Evolutionary conservation across 1,140 invertebrate species (phyloP), one percentile per base, ranked within the genome.

Genomic region (Leptinotarsa defecta): DNA sequence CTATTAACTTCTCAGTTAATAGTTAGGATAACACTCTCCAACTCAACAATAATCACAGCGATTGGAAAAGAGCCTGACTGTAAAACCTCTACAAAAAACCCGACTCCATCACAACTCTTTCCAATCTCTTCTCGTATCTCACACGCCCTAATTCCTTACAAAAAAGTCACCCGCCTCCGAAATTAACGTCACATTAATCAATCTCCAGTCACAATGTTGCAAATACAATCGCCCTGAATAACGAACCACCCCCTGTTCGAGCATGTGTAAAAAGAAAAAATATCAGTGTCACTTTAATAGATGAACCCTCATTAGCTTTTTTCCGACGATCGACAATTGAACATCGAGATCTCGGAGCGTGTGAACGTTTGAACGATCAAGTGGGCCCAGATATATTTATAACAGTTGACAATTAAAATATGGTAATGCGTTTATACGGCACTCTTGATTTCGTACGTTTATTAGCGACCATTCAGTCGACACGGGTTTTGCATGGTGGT

Each of bases 131-230:
- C 52, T 57, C 70, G 2, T 61, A 69, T 48, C 57, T 78, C 75
- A 75, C 71, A 78, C 77, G 77, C 77, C 77, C 74, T 73, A 78
- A 78, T 75, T 76, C 71, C 57, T 74, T 75, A 61, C 27, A 73
- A 74, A 78, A 79, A 79, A 77, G 73, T 68, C 70, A 71, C 76
- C 76, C 80, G 80, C 80, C 80, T 81, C 65, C 80, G 61, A 78
- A 79, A 81, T 81, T 82, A 82, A 78, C 69, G 76, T 78, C 78
- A 78, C 78, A 82, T 82, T 80, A 82, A 82, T 82, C 79, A 82
- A 81, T 79, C 73, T 78, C 52, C 17, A 17, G 17, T 57, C 52
- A 57, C 52, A 57, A 57, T 57, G 52, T 57, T 57, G 52, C 52
- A 57, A 57, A 57, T 57, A 77, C 74, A 76, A 73, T 63, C 69